A percentile compares a stretch with the other conserved stretches of the same genome.
phyloP scores from a whole-genome alignment of 37 sponge, comb jelly and placozoan species.

The Petrosia ficiformis region DNA sequence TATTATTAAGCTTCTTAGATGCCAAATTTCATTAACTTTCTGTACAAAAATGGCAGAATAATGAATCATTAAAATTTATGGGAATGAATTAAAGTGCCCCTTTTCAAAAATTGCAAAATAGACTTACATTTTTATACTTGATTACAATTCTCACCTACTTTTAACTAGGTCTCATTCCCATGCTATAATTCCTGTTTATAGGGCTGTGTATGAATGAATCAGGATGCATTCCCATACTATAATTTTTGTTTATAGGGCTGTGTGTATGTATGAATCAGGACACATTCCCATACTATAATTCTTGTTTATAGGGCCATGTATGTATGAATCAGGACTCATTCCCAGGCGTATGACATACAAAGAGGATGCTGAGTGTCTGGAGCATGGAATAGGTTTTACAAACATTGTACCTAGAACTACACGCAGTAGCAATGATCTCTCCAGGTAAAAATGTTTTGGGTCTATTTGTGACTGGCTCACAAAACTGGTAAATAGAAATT shows the following conservation, averaged over 20 bases:
- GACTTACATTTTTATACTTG: too few species aligned
- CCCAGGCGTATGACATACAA: conserved; percentile 58
- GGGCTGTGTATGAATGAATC: conserved; percentile 1
- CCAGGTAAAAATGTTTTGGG: conserved; percentile 67
- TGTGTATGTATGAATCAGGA: conserved; percentile 37
- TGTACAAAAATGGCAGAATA: neutral
- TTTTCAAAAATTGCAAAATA: too few species aligned
- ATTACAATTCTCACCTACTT: too few species aligned
- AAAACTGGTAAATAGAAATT: too few species aligned
- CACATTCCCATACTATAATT: conserved; percentile 42
- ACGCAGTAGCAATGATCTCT: conserved; percentile 69
- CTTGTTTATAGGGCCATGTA: conserved; percentile 75
- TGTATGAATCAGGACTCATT: conserved; percentile 83
- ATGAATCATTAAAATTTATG: neutral
- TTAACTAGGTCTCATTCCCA: too few species aligned
- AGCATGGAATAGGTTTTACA: conserved; percentile 87
- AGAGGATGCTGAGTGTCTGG: conserved; percentile 77
- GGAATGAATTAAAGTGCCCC: too few species aligned
- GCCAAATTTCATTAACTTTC: too few species aligned
- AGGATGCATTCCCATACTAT: conserved; percentile 1
- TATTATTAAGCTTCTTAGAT: too few species aligned
- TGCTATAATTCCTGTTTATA: neutral
- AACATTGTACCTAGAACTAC: conserved; percentile 93
- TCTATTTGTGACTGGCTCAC: too few species aligned
- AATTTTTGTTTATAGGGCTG: neutral